Evolutionary conservation across 2,888 invertebrate species (phyloP), one percentile per base, ranked within the genome.

Genomic region (Oligia fasciuncula): DNA sequence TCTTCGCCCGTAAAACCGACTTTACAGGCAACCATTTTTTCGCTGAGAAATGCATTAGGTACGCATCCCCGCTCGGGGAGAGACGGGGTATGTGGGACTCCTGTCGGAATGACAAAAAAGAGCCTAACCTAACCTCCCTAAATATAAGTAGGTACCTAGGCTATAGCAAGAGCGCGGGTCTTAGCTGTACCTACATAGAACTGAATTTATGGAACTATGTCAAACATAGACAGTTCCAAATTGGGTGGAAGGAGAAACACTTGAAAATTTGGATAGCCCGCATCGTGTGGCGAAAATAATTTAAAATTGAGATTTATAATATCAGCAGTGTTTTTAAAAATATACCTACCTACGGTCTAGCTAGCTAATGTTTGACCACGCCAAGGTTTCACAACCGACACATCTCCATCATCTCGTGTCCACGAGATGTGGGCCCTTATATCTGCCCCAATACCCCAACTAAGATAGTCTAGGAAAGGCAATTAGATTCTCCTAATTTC

Each of bases 21-120:
- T n/a, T n/a, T n/a, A n/a, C n/a, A n/a, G n/a, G n/a, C n/a, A n/a
- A n/a, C n/a, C 29, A 29, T 29, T 29, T 29, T 29, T 29, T 29
- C 29, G 29, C 29, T 29, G 29, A 29, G 29, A 29, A 29, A 29
- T 29, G 29, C 29, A 29, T 29, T 29, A 29, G 29, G 29, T 29
- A 29, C 29, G 29, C 29, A 29, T 29, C 1, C 29, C 29, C 29
- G 29, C 29, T 29, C 29, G 29, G 29, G 29, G 29, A 29, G 29
- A 29, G 29, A 29, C 29, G 29, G 29, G 29, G 29, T 29, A 29
- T 29, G 29, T 29, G 29, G 29, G 29, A 29, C 29, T 29, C 29
- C 29, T 29, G 29, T 29, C 29, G 29, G 29, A 29, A 29, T 29
- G 29, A 29, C 1, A 29, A 1, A 81, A 75, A 72, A 80, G 75